Conservation (phyloP, 2,888 invertebrate species). For the Chelonus formosanus region DNA sequence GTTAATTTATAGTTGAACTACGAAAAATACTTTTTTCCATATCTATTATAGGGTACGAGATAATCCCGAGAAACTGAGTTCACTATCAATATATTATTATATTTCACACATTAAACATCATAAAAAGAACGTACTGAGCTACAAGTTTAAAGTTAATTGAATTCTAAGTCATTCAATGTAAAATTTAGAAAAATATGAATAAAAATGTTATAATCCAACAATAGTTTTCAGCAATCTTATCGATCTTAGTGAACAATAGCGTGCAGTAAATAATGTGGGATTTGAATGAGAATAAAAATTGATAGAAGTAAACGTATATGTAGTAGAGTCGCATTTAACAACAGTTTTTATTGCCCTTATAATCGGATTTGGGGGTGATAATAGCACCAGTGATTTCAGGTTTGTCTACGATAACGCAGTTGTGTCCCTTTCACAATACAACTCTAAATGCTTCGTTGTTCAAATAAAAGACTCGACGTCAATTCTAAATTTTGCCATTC, state of each 20-base stretch:
- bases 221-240: background rate
- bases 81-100: too few species aligned
- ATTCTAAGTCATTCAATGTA: too few species aligned
- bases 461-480: constrained; percentile 46
- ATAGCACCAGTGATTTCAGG: constrained; percentile 61
- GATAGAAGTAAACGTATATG: constrained; percentile 4
- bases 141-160: too few species aligned
- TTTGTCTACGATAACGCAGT: constrained; percentile 63
- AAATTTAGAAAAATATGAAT: too few species aligned
- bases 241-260: background rate
- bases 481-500: constrained; percentile 8
- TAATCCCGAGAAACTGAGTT: too few species aligned
- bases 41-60: too few species aligned
- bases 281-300: constrained; percentile 22
- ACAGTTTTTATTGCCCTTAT: constrained; percentile 57
- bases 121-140: too few species aligned
- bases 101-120: too few species aligned
- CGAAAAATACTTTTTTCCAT: too few species aligned
- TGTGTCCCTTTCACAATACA: constrained; percentile 53
- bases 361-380: constrained; percentile 59
- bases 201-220: background rate
- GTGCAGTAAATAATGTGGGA: background rate
- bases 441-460: constrained; percentile 61
- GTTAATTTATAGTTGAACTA: too few species aligned
- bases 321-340: constrained; percentile 27